Base-by-base conservation (phyloP, 2,797 vertebrate species). In the Channa striata region DNA sequence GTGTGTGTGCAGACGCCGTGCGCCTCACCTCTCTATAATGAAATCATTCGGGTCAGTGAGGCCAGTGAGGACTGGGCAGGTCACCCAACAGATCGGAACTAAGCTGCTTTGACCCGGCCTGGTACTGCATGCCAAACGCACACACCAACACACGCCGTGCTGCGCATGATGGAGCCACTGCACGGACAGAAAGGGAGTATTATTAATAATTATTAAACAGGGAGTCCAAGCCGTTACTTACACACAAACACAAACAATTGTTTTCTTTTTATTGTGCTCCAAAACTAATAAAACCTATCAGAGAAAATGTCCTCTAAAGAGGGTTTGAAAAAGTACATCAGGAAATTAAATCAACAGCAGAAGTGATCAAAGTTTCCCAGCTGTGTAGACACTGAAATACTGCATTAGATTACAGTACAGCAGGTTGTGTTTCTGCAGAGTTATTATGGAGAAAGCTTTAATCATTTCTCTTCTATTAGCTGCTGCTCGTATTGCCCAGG, bases 51-150 rank as follows among this genome's bases (percentile, higher is more conserved):
- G 92, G 93, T 94, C 93, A 93, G 80, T 79, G 86, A 84, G 91
- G 91, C 87, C 78, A 73, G 78, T 74, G 62, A 75, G 77, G 84
- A 87, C 82, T 76, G 44, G 63, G 90, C 92, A 94, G 93, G 93
- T 94, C 93, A 90, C 62, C 86, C 93, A 91, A 74, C 90, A 83
- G 91, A 91, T 93, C 86, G 89, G 93, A 94, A 94, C 89, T 94
- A 94, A 95, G 92, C 92, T 91, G 86, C 92, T 93, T 90, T 93
- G 94, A 94, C 93, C 93, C 82, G 46, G 88, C 77, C 91, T 91
- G 92, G 91, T 91, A 83, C 89, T 75, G 86, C 78, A 68, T 81
- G 91, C 92, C 90, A 92, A 87, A 89, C 78, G 71, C 78, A 81
- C 76, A 82, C 74, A 73, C 64, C 59, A 53, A 69, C 57, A 61